phyloP scores from a whole-genome alignment of 2,113 vertebrate genomes.

The Zosterops japonicus region DNA sequence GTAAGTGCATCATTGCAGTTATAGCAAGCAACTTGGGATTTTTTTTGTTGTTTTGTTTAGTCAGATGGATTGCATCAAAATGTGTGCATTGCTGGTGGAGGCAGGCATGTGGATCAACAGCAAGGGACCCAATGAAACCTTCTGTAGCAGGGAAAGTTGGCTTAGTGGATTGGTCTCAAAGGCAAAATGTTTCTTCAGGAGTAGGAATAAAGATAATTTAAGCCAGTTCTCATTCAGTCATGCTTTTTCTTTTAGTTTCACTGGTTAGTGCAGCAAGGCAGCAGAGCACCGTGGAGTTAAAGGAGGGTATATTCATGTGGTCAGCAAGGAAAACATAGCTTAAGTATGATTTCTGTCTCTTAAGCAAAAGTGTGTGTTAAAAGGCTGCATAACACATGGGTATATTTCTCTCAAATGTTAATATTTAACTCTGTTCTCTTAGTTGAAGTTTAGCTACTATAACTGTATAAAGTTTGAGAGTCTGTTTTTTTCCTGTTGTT shows the following conservation, averaged over 20 bases:
- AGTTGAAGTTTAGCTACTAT: neutral
- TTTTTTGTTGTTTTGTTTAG: constrained; percentile 14
- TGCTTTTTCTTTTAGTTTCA: neutral
- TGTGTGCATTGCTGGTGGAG: neutral
- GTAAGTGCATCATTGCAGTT: constrained; percentile 71
- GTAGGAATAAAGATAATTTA: neutral
- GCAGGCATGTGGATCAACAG: neutral
- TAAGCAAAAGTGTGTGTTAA: neutral
- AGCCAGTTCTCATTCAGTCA: neutral
- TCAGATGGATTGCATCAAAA: neutral
- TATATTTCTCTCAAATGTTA: neutral
- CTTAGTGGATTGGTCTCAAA: neutral
- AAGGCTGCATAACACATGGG: neutral
- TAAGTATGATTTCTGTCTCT: neutral
- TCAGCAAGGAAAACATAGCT: neutral
- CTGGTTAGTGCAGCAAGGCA: neutral
- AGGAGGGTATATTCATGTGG: neutral
- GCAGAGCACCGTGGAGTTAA: neutral
- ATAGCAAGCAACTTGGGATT: neutral
- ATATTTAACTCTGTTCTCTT: constrained; percentile 20
- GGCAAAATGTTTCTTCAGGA: constrained; percentile 15
- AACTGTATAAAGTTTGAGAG: neutral
- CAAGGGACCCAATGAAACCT: neutral
- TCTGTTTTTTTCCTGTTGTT: neutral
- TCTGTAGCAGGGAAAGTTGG: neutral